These are phyloP conservation scores for Timema podura DNA, from an alignment of 2,888 invertebrate genomes.

Conservation along the genomic window DNA sequence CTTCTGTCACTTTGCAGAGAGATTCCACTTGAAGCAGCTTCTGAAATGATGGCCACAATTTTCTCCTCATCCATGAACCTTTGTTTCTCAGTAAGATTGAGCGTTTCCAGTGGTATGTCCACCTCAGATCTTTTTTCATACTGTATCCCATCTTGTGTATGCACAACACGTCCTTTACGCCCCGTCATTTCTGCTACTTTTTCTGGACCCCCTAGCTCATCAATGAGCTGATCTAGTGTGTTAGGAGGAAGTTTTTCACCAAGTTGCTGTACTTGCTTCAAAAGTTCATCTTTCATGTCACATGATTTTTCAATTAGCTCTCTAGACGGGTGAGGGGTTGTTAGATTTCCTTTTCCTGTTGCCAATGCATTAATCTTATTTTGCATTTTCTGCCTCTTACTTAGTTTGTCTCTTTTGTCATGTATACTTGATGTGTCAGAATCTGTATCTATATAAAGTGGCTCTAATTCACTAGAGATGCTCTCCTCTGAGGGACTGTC, in stretches of 20 bases:
- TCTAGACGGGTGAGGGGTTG: constrained; percentile 58
- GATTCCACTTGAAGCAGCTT: constrained; percentile 97
- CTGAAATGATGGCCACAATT: constrained; percentile 97
- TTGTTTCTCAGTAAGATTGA: constrained; percentile 82
- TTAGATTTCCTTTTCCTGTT: constrained; percentile 34
- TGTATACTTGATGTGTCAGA: constrained; percentile 73
- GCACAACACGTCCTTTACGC: constrained; percentile 87
- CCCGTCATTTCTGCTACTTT: constrained; percentile 99
- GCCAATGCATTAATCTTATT: constrained; percentile 74
- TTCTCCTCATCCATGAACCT: constrained; percentile 98
- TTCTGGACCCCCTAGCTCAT: constrained; percentile 95
- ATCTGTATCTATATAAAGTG: constrained; percentile 79
- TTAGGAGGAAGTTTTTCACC: constrained; percentile 91
- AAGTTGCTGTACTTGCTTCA: constrained; percentile 78
- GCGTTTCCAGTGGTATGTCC: constrained; percentile 93
- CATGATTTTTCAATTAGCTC: constrained; percentile 87
- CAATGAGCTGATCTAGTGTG: constrained; percentile 96
- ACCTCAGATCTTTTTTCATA: constrained; percentile 93
- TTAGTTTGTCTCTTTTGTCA: constrained; percentile 57
- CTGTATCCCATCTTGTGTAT: constrained; percentile 89
- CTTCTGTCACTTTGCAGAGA: constrained; percentile 94
- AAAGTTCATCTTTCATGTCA: constrained; percentile 87
- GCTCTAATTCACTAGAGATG: constrained; percentile 80
- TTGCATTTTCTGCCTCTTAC: constrained; percentile 65
- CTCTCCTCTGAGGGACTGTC: constrained; percentile 52